phyloP scores from a whole-genome alignment of 2,797 vertebrate genomes.

The Danio kyathit region DNA sequence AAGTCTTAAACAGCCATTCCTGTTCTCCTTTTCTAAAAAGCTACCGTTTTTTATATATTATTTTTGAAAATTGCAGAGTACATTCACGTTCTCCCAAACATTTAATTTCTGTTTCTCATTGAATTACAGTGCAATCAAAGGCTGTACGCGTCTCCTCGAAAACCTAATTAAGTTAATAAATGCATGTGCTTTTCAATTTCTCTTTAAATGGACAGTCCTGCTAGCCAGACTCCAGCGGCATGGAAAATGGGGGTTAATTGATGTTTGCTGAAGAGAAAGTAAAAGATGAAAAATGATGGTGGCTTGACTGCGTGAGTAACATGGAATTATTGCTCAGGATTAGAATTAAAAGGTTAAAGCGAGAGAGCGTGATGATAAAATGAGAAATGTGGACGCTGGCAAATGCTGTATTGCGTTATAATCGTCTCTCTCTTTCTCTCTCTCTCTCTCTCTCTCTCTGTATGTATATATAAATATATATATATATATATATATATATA shows the following conservation, averaged over 20 bases:
- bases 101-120: slow-evolving; percentile 51
- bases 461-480: neutral
- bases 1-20: neutral
- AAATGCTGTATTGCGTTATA: neutral
- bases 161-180: slow-evolving; percentile 67
- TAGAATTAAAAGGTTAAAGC: slow-evolving; percentile 62
- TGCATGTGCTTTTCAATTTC: slow-evolving; percentile 63
- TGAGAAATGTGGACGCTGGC: slow-evolving; percentile 3
- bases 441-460: no score
- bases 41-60: slow-evolving; percentile 28
- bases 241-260: slow-evolving; percentile 67
- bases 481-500: neutral
- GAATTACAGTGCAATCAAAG: slow-evolving; percentile 60
- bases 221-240: slow-evolving; percentile 55
- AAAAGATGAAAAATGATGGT: slow-evolving; percentile 59
- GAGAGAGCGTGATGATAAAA: slow-evolving; percentile 40
- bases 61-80: slow-evolving; percentile 24
- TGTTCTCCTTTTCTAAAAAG: slow-evolving; percentile 18
- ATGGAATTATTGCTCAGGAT: slow-evolving; percentile 49
- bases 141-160: slow-evolving; percentile 51
- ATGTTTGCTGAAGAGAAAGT: slow-evolving; percentile 60
- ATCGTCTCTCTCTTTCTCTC: no score
- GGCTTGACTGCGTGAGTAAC: slow-evolving; percentile 49
- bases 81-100: slow-evolving; percentile 14
- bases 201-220: slow-evolving; percentile 58